phyloP scores from a whole-genome alignment of 2,113 vertebrate species.

The Myrmecobius fasciatus region DNA sequence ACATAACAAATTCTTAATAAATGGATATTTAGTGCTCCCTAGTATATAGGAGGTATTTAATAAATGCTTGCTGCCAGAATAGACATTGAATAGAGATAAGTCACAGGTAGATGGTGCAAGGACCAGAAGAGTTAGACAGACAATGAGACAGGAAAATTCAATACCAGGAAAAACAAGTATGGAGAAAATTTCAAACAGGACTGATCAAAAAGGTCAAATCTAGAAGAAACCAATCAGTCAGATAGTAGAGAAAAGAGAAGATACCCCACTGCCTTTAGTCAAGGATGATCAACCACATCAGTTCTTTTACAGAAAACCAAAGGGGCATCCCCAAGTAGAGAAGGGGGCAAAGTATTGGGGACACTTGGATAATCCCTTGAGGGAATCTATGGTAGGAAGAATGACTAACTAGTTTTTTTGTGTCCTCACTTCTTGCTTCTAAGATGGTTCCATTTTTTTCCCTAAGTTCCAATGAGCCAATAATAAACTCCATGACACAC shows the following conservation, averaged over 20 bases:
- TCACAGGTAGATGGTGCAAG: neutral
- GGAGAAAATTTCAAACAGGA: too few species aligned
- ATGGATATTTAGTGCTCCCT: too few species aligned
- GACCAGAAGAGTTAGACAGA: neutral
- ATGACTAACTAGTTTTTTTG: too few species aligned
- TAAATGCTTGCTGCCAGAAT: neutral
- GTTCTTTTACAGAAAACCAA: neutral
- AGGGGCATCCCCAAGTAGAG: too few species aligned
- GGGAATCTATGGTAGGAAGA: too few species aligned
- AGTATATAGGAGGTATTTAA: neutral
- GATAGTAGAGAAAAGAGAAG: neutral
- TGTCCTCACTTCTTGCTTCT: too few species aligned
- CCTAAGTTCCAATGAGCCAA: neutral
- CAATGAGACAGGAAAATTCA: neutral
- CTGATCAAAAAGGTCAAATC: neutral
- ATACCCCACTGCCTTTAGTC: neutral
- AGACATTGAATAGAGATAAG: neutral
- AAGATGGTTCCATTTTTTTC: neutral
- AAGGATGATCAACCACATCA: neutral
- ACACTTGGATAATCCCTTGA: too few species aligned
- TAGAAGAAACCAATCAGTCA: neutral
- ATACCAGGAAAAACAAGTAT: too few species aligned
- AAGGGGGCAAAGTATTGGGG: neutral
- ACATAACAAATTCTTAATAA: too few species aligned
- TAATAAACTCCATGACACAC: constrained; percentile 60